These are phyloP conservation scores for Rhyacophila evoluta DNA, from an alignment of 2,888 invertebrate species.

Conservation along the genomic window DNA sequence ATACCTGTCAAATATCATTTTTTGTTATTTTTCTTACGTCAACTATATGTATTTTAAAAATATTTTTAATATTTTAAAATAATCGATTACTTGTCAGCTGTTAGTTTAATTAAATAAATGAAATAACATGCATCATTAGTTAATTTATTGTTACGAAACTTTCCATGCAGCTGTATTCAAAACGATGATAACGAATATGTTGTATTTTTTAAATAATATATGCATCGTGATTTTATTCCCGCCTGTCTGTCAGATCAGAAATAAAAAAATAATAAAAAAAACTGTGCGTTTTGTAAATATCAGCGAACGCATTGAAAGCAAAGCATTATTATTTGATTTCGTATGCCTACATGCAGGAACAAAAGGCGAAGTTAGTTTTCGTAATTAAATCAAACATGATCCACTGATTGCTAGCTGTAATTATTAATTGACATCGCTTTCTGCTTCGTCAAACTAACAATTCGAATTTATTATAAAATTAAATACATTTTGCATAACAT, in stretches of 20 bases:
- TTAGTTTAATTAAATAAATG: too few relatives aligned
- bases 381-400: slow-evolving; percentile 24
- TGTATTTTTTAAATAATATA: slow-evolving; percentile 15
- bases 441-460: slow-evolving; percentile 19
- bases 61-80: too few relatives aligned
- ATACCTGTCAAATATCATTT: too few relatives aligned
- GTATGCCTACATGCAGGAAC: background rate
- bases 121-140: too few relatives aligned
- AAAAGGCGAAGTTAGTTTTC: slow-evolving; percentile 20
- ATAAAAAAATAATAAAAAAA: background rate
- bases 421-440: slow-evolving; percentile 19
- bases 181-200: background rate
- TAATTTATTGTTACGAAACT: too few relatives aligned
- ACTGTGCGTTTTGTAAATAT: background rate
- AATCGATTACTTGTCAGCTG: too few relatives aligned
- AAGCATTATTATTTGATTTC: background rate
- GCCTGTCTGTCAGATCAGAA: slow-evolving; percentile 9
- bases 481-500: background rate
- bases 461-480: slow-evolving; percentile 3
- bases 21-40: too few relatives aligned
- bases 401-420: slow-evolving; percentile 17
- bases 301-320: background rate
- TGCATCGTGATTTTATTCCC: background rate
- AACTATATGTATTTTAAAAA: too few relatives aligned
- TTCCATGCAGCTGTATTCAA: background rate